Conservation (phyloP, 2,113 vertebrate genomes). For the Oreotrochilus melanogaster region DNA sequence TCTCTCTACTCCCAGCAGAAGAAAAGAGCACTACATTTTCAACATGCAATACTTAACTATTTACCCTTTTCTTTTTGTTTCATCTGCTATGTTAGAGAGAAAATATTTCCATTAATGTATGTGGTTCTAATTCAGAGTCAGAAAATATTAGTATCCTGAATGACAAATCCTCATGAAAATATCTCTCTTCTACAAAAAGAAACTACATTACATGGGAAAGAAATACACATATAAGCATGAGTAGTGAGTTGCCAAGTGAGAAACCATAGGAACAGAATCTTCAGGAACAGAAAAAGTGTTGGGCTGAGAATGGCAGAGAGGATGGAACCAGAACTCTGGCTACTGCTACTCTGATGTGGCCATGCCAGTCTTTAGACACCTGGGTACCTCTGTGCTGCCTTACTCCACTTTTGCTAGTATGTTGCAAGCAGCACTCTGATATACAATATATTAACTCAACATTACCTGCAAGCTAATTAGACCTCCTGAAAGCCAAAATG, state of each 20-base stretch:
- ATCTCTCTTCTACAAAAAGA: background rate
- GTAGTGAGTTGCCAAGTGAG: background rate
- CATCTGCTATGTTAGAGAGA: background rate
- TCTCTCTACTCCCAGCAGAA: background rate
- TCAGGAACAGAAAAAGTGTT: background rate
- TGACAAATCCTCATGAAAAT: background rate
- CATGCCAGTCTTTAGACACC: background rate
- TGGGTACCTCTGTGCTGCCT: accelerated
- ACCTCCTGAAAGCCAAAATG: background rate
- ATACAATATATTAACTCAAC: background rate
- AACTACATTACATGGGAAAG: background rate
- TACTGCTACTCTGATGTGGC: background rate
- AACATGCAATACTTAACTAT: background rate
- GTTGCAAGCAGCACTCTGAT: background rate
- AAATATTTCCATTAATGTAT: conserved; percentile 8
- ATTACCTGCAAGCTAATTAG: background rate
- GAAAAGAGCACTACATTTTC: background rate
- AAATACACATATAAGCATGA: background rate
- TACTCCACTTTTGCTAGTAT: background rate
- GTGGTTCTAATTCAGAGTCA: background rate
- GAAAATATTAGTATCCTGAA: background rate
- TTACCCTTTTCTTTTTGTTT: background rate
- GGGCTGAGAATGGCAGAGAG: background rate
- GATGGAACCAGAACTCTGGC: background rate
- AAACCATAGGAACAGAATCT: background rate